A percentile compares a stretch with the other conserved stretches of the same genome.
Conservation (phyloP, 2,113 vertebrate species). For the Sprattus sprattus region DNA sequence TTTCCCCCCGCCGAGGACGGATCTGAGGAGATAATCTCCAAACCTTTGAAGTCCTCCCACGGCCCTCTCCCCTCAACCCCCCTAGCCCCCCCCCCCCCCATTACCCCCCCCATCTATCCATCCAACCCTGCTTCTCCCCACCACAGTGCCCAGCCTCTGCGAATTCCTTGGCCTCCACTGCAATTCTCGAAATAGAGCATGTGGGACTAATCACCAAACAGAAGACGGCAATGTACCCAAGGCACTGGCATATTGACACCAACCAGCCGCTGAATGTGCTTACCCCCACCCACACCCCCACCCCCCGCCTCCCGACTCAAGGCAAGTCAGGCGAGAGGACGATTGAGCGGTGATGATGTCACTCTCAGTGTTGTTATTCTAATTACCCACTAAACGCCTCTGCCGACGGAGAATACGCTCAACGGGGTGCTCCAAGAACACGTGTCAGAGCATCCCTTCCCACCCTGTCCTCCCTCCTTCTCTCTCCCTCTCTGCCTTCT, state of each 20-base stretch:
- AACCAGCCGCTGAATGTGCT: slow-evolving; percentile 39
- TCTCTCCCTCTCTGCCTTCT: neutral
- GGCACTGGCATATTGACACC: slow-evolving; percentile 47
- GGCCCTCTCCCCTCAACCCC: slow-evolving; percentile 7
- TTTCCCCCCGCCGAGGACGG: slow-evolving; percentile 37
- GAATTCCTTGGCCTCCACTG: slow-evolving; percentile 31
- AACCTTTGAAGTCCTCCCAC: slow-evolving; percentile 57
- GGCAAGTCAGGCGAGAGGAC: neutral
- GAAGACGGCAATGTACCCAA: slow-evolving; percentile 37
- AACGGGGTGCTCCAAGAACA: neutral
- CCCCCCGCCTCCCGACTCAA: neutral
- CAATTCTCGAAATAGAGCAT: neutral
- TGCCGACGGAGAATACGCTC: slow-evolving; percentile 6
- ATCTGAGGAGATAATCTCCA: slow-evolving; percentile 55
- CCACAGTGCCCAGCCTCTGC: neutral
- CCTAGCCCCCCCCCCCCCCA: neutral
- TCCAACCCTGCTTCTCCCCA: neutral
- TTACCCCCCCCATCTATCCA: neutral
- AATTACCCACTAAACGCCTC: slow-evolving; percentile 29
- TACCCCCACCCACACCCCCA: neutral
- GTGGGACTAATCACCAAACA: slow-evolving; percentile 30
- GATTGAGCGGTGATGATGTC: neutral
- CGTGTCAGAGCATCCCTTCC: slow-evolving; percentile 1
- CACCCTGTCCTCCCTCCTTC: neutral
- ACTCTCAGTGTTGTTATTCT: slow-evolving; percentile 18